A percentile compares a stretch with the other conserved stretches of the same genome.
phyloP scores from a whole-genome alignment of 2,888 invertebrate species.

The Hypolimnas misippus region DNA sequence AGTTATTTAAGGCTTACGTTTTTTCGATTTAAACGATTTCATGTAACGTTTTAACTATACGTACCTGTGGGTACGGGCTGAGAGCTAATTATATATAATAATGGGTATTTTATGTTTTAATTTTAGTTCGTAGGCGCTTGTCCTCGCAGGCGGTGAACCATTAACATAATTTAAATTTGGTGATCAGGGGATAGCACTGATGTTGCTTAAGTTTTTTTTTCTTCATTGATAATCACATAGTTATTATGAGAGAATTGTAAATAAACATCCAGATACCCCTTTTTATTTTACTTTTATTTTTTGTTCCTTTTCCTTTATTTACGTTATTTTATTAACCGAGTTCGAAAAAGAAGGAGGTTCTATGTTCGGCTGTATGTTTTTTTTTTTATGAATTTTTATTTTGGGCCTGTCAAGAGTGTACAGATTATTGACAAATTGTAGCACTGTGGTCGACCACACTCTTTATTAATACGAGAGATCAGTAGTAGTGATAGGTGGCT shows the following conservation, averaged over 20 bases:
- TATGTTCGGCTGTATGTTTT: too few species aligned
- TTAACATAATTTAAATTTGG: slow-evolving; percentile 79
- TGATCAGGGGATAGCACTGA: slow-evolving; percentile 72
- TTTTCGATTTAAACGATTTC: slow-evolving; percentile 48
- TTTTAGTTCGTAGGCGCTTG: slow-evolving; percentile 70
- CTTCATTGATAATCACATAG: slow-evolving; percentile 77
- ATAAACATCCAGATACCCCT: slow-evolving; percentile 83
- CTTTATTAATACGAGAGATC: slow-evolving; percentile 1
- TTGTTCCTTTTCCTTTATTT: slow-evolving; percentile 39
- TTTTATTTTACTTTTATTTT: slow-evolving; percentile 81
- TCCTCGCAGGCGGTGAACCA: slow-evolving; percentile 61
- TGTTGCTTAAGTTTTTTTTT: slow-evolving; percentile 76
- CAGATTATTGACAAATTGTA: slow-evolving; percentile 49
- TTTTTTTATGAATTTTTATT: slow-evolving; percentile 17
- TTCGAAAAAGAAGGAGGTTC: too few species aligned
- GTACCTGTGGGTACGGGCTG: slow-evolving; percentile 63
- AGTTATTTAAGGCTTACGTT: slow-evolving; percentile 44
- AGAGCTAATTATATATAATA: slow-evolving; percentile 66
- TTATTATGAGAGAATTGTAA: slow-evolving; percentile 82
- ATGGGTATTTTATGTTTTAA: slow-evolving; percentile 78
- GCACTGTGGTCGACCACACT: slow-evolving; percentile 29
- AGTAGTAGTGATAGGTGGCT: slow-evolving; percentile 3
- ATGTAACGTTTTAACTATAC: slow-evolving; percentile 50
- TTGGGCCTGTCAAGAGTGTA: slow-evolving; percentile 57
- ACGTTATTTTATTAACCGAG: slow-evolving; percentile 16